Evolutionary conservation across 2,113 vertebrate species (phyloP).

Genomic region (Nannobrachium achirus): DNA sequence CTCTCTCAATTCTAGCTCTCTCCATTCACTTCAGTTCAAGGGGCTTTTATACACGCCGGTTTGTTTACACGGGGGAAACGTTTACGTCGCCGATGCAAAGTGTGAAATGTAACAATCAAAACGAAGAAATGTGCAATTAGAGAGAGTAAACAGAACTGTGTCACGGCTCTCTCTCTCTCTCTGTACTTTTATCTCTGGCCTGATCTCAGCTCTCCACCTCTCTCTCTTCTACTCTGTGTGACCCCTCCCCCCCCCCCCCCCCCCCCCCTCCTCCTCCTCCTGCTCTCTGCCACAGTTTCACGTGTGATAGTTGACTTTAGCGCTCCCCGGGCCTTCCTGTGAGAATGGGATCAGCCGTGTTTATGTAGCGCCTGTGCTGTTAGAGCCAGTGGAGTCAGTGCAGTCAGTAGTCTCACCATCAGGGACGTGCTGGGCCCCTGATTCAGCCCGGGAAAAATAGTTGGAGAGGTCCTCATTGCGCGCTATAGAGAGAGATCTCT

Average conservation of each 20-base stretch:
- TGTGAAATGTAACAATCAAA: no score
- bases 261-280: conserved; percentile 4
- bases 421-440: no score
- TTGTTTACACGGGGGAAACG: no score
- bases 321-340: conserved; percentile 36
- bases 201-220: conserved; percentile 12
- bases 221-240: conserved; percentile 19
- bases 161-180: neutral
- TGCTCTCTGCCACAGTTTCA: conserved; percentile 16
- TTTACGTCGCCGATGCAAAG: no score
- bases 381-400: conserved; percentile 28
- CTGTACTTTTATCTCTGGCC: neutral
- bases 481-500: no score
- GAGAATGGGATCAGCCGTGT: conserved; percentile 24
- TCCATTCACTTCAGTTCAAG: no score
- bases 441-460: no score
- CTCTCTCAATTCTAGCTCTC: no score
- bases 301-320: conserved; percentile 34
- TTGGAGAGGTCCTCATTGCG: no score
- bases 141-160: no score
- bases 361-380: conserved; percentile 18
- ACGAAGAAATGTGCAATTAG: no score
- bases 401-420: conserved; percentile 26
- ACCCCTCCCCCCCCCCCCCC: neutral
- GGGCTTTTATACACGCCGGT: no score